Evolutionary conservation across 2,113 vertebrate species (phyloP).

Genomic region (Carassius auratus): DNA sequence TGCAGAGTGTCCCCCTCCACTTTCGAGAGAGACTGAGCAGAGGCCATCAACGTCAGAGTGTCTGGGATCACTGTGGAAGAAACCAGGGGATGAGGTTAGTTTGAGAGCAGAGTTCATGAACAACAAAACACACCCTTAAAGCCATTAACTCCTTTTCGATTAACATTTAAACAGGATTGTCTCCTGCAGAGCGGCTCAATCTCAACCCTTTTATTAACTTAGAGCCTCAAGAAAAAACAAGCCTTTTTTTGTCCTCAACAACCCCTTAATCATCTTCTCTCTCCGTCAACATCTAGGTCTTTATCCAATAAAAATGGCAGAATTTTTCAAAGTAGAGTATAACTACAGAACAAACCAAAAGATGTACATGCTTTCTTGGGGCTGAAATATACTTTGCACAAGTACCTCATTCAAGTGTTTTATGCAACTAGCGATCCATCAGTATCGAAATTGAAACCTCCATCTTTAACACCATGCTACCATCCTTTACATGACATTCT

Average conservation of each 20-base stretch:
- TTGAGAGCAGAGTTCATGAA: slow-evolving; percentile 8
- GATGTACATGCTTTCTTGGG: background rate
- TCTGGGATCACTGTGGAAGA: slow-evolving; percentile 87
- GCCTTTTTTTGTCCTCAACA: slow-evolving; percentile 8
- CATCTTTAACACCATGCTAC: slow-evolving; percentile 8
- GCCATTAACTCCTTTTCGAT: background rate
- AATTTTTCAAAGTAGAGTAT: background rate
- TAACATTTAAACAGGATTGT: slow-evolving; percentile 53
- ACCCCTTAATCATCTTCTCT: background rate
- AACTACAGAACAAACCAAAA: background rate
- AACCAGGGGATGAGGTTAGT: background rate
- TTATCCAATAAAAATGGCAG: background rate
- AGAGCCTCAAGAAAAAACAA: slow-evolving; percentile 35
- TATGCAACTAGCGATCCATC: background rate
- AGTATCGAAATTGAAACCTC: background rate
- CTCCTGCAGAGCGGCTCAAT: slow-evolving; percentile 31
- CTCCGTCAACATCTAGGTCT: background rate
- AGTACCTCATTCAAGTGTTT: background rate
- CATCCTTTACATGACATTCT: slow-evolving; percentile 13
- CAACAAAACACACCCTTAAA: slow-evolving; percentile 22
- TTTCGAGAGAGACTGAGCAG: slow-evolving; percentile 86
- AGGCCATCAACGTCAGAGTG: slow-evolving; percentile 79
- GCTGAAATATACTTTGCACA: background rate
- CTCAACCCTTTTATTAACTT: slow-evolving; percentile 44
- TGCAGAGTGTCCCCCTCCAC: slow-evolving; percentile 90